These are phyloP conservation scores for Syngnathus scovelli DNA, from an alignment of 2,113 vertebrate species.

Conservation along the genomic window DNA sequence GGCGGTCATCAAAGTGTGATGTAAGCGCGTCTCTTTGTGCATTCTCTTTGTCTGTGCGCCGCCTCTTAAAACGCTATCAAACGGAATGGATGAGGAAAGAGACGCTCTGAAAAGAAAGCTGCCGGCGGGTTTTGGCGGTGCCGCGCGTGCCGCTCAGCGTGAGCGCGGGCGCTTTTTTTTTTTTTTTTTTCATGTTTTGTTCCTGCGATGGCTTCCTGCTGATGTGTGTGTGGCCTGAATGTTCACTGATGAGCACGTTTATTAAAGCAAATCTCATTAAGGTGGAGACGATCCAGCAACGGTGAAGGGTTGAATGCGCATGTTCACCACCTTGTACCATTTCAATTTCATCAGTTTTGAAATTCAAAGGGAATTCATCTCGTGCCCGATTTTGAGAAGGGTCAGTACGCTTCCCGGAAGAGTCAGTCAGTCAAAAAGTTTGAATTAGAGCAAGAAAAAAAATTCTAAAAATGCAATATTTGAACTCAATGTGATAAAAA, in stretches of 20 bases:
- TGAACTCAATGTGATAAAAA: no score
- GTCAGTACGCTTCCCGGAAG: no score
- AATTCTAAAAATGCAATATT: no score
- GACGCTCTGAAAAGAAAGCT: conserved; percentile 20
- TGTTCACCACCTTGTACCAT: not conserved
- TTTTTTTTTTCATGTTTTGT: not conserved
- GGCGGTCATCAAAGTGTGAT: conserved; percentile 18
- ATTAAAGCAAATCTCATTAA: not conserved
- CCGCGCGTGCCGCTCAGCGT: not conserved
- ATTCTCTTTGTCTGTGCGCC: conserved; percentile 39
- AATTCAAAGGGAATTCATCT: not conserved
- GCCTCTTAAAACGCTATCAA: conserved; percentile 37
- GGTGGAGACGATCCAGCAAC: not conserved
- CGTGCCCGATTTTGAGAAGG: not conserved
- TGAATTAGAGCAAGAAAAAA: no score
- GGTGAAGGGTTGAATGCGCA: not conserved
- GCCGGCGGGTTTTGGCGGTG: conserved; percentile 16
- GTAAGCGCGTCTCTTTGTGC: conserved; percentile 28
- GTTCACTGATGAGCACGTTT: not conserved
- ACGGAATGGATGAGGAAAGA: conserved; percentile 40
- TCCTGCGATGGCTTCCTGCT: not conserved
- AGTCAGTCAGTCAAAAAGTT: no score
- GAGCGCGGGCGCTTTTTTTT: not conserved
- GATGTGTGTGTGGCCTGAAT: not conserved
- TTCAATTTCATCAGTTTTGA: not conserved